phyloP scores from a whole-genome alignment of 2,113 vertebrate genomes.

The Mohoua ochrocephala region DNA sequence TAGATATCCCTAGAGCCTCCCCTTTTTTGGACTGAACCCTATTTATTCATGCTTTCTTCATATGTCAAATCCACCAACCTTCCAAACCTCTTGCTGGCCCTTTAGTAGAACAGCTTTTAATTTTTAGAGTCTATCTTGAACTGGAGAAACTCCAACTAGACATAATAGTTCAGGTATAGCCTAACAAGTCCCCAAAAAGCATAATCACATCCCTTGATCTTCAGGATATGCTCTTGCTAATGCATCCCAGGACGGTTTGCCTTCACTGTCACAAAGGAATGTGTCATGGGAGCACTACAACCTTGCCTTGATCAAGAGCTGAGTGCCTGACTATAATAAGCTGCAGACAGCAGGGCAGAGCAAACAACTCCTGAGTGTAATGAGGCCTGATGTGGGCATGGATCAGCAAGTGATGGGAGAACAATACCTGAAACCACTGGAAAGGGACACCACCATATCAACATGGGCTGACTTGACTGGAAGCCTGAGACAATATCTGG shows the following conservation, averaged over 20 bases:
- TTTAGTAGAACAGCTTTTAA: neutral
- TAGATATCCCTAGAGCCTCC: neutral
- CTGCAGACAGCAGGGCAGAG: neutral
- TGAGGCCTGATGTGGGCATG: fast-evolving
- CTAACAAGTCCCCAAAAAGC: neutral
- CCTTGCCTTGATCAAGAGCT: neutral
- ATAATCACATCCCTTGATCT: neutral
- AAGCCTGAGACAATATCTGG: neutral
- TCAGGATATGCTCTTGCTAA: neutral
- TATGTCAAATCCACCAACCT: neutral
- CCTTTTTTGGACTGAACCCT: neutral
- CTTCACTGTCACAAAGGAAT: neutral
- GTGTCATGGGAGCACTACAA: neutral
- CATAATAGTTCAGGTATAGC: neutral
- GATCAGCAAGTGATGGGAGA: neutral
- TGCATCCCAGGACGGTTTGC: neutral
- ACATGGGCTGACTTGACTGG: neutral
- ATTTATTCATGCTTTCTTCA: neutral
- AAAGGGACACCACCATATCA: neutral
- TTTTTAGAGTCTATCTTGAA: neutral
- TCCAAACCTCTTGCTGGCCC: neutral
- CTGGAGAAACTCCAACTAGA: neutral
- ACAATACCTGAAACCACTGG: neutral
- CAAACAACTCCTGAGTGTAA: neutral
- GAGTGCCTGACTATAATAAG: neutral